Conservation (phyloP, 1,140 invertebrate species). For the Papilio aristodemus region DNA sequence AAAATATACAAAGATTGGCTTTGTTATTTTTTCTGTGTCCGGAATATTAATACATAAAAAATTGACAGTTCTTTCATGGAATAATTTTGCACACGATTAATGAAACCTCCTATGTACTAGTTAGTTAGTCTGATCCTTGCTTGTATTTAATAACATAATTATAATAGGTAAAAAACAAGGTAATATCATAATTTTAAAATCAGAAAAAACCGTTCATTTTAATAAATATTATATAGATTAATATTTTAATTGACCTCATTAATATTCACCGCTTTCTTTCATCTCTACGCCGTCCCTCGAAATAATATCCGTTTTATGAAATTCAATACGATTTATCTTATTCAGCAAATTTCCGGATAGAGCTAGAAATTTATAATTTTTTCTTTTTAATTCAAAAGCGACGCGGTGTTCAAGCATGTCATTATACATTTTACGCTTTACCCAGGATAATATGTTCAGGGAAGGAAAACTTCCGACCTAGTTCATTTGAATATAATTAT, state of each 20-base stretch:
- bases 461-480: too few species aligned
- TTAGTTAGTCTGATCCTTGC: too few species aligned
- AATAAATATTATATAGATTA: background rate
- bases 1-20: too few species aligned
- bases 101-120: too few species aligned
- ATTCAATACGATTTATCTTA: slow-evolving; percentile 3
- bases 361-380: background rate
- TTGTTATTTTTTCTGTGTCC: too few species aligned
- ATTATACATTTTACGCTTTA: background rate
- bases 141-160: too few species aligned
- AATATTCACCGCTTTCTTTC: slow-evolving; percentile 2
- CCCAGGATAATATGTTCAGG: too few species aligned
- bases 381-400: background rate
- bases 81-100: too few species aligned
- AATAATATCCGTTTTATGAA: slow-evolving; percentile 11
- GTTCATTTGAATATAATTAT: too few species aligned
- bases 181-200: background rate
- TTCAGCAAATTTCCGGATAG: background rate
- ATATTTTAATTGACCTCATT: slow-evolving; percentile 16
- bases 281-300: background rate
- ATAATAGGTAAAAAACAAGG: too few species aligned
- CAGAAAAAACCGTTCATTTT: background rate
- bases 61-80: too few species aligned
- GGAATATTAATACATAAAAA: too few species aligned
- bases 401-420: background rate